Evolutionary conservation across 2,797 vertebrate species (phyloP), one percentile per base, ranked within the genome.

Genomic region (Pipistrellus pipistrellus): DNA sequence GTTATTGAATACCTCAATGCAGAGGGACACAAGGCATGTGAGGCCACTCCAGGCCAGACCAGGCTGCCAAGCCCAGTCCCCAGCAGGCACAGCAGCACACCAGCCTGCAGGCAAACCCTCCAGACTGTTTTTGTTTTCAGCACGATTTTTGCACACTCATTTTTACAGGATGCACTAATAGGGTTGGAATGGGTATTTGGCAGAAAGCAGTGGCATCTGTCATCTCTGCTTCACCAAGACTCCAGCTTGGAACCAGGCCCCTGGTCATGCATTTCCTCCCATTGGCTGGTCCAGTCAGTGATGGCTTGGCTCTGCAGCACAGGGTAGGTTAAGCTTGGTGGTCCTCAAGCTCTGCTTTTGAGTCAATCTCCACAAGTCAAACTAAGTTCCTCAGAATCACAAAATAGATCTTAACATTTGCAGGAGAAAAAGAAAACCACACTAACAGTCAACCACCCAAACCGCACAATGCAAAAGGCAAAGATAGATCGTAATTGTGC

Each of bases 161-260:
- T 78, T 71, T 87, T 88, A 75, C 85, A 53, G 9, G 72, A 66
- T 44, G 57, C 85, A 59, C 83, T 91, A 95, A 94, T 77, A 69
- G 64, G 44, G 25, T 88, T 96, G 87, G 68, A 94, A 84, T 78
- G 71, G 51, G 32, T 46, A 10, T 89, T 87, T 96, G 96, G 93
- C 94, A 92, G 62, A 94, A 84, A 94, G 68, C 38, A 46, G 78
- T 69, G 71, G 55, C 88, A 90, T 97, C 93, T 96, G 94, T 80
- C 75, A 85, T 80, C 64, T 90, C 57, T 57, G 69, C 76, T 84
- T 93, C 85, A 73, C 35, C 62, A 95, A 25, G 75, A 51, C 55
- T 96, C 88, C 38, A 90, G 78, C 41, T 92, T 55, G 23, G 87
- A 93, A 48, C 71, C 44, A 72, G 91, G 64, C 59, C 48, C 62